Conservation (phyloP, 2,888 invertebrate species). For the Stenurella melanura region DNA sequence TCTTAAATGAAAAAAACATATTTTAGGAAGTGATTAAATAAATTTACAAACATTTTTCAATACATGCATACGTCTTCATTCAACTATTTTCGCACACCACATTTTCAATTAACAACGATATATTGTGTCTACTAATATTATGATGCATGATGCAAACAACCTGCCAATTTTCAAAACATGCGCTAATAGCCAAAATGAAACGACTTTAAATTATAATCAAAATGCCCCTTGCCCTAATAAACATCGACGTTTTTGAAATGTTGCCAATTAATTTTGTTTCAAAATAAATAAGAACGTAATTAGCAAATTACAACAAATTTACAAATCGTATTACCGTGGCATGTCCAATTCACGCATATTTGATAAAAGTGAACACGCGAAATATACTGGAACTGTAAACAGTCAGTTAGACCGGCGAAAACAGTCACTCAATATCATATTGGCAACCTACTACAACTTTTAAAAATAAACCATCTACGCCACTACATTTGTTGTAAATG, state of each 20-base stretch:
- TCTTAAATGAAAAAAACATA: too few species aligned
- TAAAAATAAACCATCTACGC: not conserved
- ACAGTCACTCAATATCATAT: not conserved
- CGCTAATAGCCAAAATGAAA: constrained; percentile 2
- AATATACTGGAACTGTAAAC: constrained; percentile 3
- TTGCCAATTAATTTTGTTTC: not conserved
- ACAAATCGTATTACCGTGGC: not conserved
- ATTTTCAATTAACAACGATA: too few species aligned
- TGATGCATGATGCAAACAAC: not conserved
- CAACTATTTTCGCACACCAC: too few species aligned
- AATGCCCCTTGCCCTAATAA: not conserved
- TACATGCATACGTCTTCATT: too few species aligned
- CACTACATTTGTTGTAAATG: constrained; percentile 3
- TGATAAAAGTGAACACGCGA: not conserved
- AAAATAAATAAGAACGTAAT: not conserved
- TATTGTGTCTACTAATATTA: too few species aligned
- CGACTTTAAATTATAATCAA: not conserved
- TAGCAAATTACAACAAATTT: not conserved
- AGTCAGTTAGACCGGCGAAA: not conserved
- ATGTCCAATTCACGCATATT: not conserved
- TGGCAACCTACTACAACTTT: constrained; percentile 3
- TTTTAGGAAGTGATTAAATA: too few species aligned
- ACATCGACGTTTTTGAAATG: not conserved
- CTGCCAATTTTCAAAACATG: not conserved
- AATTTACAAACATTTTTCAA: too few species aligned